Evolutionary conservation across 1,140 invertebrate species (phyloP).

Genomic region (Trinorchestia longiramus): DNA sequence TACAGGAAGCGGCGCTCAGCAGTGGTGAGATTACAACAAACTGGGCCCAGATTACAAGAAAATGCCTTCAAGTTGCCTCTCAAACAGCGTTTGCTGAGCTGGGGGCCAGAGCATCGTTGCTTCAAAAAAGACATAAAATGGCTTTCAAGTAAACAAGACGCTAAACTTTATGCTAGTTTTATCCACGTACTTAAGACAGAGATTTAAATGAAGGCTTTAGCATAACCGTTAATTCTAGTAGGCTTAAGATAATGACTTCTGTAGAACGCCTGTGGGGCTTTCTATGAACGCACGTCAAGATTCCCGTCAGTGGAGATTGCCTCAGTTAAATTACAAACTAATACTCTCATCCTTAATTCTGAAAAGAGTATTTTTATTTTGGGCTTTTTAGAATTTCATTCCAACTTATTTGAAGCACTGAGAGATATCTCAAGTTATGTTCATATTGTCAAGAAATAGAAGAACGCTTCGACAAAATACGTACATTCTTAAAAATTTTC

Average conservation of each 20-base stretch:
- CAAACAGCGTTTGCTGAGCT: neutral
- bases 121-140: neutral
- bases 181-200: constrained; percentile 35
- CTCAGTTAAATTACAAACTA: neutral
- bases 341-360: neutral
- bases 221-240: neutral
- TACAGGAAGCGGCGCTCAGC: neutral
- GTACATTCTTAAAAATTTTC: neutral
- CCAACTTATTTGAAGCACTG: neutral
- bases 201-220: neutral
- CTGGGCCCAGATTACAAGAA: neutral
- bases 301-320: neutral
- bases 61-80: neutral
- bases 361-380: neutral
- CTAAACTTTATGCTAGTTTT: constrained; percentile 14
- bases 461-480: neutral
- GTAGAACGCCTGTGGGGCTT: neutral
- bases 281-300: neutral
- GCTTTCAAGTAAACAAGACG: neutral
- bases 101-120: neutral
- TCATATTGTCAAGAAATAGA: neutral
- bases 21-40: neutral
- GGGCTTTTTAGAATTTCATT: neutral
- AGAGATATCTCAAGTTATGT: neutral
- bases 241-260: neutral